phyloP scores from a whole-genome alignment of 2,113 vertebrate genomes.

The Nyctibius bracteatus region DNA sequence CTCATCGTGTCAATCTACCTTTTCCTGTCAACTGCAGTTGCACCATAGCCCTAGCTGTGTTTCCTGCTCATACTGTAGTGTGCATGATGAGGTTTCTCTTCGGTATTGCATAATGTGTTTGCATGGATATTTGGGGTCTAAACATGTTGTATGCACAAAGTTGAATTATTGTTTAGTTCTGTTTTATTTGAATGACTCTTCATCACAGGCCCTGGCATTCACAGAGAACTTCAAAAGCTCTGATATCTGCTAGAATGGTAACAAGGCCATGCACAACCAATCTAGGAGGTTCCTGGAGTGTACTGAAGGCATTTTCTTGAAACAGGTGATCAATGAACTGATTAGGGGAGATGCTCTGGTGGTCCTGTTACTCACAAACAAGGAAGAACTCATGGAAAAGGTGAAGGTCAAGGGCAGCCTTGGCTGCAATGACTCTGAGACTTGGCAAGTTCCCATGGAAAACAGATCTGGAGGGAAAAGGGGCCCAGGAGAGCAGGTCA shows the following conservation, averaged over 20 bases:
- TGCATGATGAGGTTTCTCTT: neutral
- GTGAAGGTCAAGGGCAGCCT: neutral
- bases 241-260: neutral
- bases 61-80: neutral
- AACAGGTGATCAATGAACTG: neutral
- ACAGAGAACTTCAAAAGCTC: neutral
- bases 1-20: rapidly evolving
- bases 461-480: neutral
- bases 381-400: neutral
- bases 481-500: neutral
- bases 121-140: neutral
- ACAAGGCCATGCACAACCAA: neutral
- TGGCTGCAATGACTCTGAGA: neutral
- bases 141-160: neutral
- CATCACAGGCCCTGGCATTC: neutral
- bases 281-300: neutral
- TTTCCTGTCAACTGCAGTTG: neutral
- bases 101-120: neutral
- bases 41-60: neutral
- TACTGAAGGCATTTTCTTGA: neutral
- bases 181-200: neutral
- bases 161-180: neutral
- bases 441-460: neutral
- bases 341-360: neutral
- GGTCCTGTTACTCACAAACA: neutral